Evolutionary conservation across 2,888 invertebrate species (phyloP), one percentile per base, ranked within the genome.

Genomic region (Emmelina monodactyla): DNA sequence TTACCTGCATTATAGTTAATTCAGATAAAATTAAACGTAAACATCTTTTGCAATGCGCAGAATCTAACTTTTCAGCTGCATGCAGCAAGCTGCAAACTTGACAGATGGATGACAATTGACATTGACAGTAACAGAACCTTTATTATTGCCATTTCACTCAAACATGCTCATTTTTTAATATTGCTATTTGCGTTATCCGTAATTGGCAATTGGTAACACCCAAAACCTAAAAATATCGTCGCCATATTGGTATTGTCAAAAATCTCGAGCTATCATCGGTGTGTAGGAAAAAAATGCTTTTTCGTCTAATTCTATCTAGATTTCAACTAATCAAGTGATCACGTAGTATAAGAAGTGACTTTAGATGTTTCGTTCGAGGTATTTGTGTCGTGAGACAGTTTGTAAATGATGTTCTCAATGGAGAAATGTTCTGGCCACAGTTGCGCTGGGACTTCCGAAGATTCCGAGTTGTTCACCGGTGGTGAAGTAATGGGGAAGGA

Each of bases 171-270:
- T 58, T 49, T 55, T 58, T 62, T 60, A 57, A 55, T 50, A 46
- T 25, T 25, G 25, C n/a, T n/a, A n/a, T n/a, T n/a, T n/a, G n/a
- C n/a, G n/a, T n/a, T n/a, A n/a, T n/a, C n/a, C n/a, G n/a, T n/a
- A n/a, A n/a, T n/a, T 50, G 43, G 53, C 56, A 49, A 58, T 72
- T 76, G 71, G 72, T 69, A 69, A 75, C 62, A 73, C n/a, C n/a
- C n/a, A 67, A 73, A 66, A 61, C 71, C 78, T 78, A 78, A 78
- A 79, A 75, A 75, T 78, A 75, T 49, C 76, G 80, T 71, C 80
- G 80, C 80, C 80, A 80, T 80, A 80, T 80, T 80, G 79, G 79
- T 76, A 79, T 79, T 80, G 79, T 79, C 80, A 80, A 80, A 78
- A 75, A 70, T 58, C 67, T 71, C 59, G 66, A 62, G 60, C 54